Conservation (phyloP, 2,797 vertebrate species). For the Lutjanus campechanus region DNA sequence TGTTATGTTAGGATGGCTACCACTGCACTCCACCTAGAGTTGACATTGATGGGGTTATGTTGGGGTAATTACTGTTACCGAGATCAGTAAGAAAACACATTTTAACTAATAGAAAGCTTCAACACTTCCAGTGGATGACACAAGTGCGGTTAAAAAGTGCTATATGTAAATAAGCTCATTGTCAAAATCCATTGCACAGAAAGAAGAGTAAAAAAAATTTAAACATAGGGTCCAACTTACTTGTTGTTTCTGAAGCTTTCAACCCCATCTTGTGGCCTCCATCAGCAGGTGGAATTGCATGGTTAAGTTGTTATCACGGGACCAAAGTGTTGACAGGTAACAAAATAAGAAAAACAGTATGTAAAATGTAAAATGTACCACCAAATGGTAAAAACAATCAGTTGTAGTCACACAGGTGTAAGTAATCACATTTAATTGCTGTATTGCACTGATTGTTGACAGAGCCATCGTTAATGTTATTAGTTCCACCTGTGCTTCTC, state of each 20-base stretch:
- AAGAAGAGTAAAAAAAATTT: not conserved
- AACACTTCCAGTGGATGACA: not conserved
- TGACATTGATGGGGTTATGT: slow-evolving; percentile 12
- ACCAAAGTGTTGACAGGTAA: not conserved
- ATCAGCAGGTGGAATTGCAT: not conserved
- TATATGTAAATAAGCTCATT: not conserved
- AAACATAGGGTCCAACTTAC: not conserved
- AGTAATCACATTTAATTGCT: slow-evolving; percentile 11
- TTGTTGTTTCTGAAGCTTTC: no score
- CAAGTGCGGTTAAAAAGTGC: not conserved
- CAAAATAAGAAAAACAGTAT: not conserved
- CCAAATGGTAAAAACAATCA: no score
- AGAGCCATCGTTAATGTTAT: not conserved
- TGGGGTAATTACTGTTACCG: slow-evolving; percentile 23
- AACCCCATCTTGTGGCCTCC: no score
- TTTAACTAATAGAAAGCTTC: not conserved
- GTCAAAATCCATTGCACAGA: not conserved
- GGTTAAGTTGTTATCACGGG: not conserved
- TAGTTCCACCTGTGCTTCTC: not conserved
- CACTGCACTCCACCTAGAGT: slow-evolving; percentile 37
- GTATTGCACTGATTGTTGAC: not conserved
- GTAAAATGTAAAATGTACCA: no score
- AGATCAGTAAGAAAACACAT: not conserved
- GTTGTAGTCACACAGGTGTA: not conserved
- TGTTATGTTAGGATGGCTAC: slow-evolving; percentile 50